Base-by-base conservation (phyloP, 2,797 vertebrate species). In the Zalophus californianus region DNA sequence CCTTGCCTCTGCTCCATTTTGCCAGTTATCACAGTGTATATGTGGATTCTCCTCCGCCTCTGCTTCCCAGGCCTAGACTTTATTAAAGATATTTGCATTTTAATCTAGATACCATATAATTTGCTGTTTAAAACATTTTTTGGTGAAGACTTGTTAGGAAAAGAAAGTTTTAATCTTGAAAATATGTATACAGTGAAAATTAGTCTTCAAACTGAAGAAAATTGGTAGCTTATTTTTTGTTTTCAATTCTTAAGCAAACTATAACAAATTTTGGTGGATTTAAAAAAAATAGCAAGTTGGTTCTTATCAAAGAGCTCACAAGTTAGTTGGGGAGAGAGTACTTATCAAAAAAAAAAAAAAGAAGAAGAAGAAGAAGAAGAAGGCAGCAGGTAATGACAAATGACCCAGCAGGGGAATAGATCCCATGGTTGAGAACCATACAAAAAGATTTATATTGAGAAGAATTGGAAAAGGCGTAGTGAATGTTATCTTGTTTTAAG, bases 141-240 rank as follows among this genome's bases (percentile, higher is more conserved):
- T 38, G 27, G 60, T 56, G 87, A 41, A 75, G 70, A 72, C 88
- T 78, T 84, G 3, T 91, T 86, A 56, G 44, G 44, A 38, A 79
- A 89, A 78, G 13, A 58, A 72, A 27, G 1, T 64, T 68, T 91
- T n/a, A 72, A 66, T 64, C 3, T 88, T 84, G 20, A 54, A 82
- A 70, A 58, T 52, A 75, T 20, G 25, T 32, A 38, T 10, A 27
- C 0, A 64, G 18, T 38, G 80, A 75, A 86, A 58, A 64, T 84
- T 83, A 64, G 1, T 58, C n/a, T 62, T 66, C 27, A 32, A 66
- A 58, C 16, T 79, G 48, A 95, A 82, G 4, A 90, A 35, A 90
- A 94, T 72, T 18, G 14, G 13, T 75, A 78, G 20, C 16, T 60
- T 60, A 44, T 41, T 62, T 5, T 90, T 90, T 78, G 3, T 72